Evolutionary conservation across 1,140 invertebrate genomes (phyloP).

Genomic region (Megalopta genalis): DNA sequence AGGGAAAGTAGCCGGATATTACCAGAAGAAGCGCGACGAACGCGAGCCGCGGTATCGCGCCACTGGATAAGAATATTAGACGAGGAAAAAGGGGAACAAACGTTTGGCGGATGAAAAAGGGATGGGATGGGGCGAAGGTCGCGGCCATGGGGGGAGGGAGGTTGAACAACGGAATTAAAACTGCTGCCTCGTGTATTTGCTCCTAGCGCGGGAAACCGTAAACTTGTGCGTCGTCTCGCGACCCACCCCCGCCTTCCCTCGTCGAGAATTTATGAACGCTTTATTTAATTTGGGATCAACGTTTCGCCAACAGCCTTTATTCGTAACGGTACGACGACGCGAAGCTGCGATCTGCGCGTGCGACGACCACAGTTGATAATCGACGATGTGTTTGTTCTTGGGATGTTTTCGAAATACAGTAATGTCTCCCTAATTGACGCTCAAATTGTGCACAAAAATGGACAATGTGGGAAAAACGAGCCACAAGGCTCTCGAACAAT

Average conservation of each 20-base stretch:
- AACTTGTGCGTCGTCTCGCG: constrained; percentile 4
- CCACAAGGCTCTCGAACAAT: too few relatives aligned
- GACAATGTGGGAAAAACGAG: too few relatives aligned
- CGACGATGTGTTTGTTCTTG: too few relatives aligned
- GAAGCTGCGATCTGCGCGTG: background rate
- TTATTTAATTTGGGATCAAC: constrained; percentile 62
- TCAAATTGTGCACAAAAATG: too few relatives aligned
- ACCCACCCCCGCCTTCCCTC: background rate
- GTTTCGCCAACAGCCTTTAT: background rate
- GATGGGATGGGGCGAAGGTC: background rate
- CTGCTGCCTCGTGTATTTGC: constrained; percentile 13
- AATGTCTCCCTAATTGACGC: too few relatives aligned
- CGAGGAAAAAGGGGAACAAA: constrained; percentile 9
- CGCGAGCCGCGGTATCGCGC: constrained; percentile 20
- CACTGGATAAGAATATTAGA: constrained; percentile 57
- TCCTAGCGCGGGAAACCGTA: constrained; percentile 11
- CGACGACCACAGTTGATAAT: too few relatives aligned
- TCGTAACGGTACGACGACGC: background rate
- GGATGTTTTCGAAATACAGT: too few relatives aligned
- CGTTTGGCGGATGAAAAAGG: background rate
- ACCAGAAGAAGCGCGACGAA: constrained; percentile 53
- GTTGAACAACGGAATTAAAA: constrained; percentile 54
- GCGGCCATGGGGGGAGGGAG: background rate
- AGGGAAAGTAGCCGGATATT: constrained; percentile 60
- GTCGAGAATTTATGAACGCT: constrained; percentile 64